Evolutionary conservation across 2,888 invertebrate species (phyloP).

Genomic region (Synanthedon myopaeformis): DNA sequence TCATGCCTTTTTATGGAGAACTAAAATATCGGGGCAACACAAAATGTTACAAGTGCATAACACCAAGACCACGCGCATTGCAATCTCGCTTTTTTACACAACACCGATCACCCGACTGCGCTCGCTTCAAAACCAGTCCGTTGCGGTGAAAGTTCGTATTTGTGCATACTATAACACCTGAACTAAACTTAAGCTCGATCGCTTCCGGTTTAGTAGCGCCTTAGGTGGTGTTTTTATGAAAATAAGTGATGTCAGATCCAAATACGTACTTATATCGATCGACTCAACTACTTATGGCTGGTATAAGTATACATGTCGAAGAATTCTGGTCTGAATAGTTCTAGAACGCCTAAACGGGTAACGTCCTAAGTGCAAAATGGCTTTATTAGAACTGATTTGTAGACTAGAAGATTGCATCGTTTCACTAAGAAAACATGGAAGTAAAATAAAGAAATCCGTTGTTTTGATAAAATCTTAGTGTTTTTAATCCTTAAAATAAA

Average conservation of each 20-base stretch:
- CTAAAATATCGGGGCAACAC: neutral
- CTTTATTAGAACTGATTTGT: neutral
- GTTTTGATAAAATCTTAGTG: too few relatives aligned
- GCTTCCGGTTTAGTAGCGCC: constrained; percentile 42
- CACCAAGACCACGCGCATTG: constrained; percentile 13
- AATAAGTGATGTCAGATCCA: constrained; percentile 7
- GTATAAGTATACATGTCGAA: neutral
- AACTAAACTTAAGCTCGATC: constrained; percentile 27
- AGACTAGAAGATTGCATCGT: too few relatives aligned
- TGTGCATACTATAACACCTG: constrained; percentile 42
- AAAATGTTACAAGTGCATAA: constrained; percentile 8
- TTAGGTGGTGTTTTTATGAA: constrained; percentile 37
- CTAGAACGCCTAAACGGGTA: neutral
- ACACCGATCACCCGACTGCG: constrained; percentile 20
- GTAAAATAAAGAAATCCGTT: too few relatives aligned
- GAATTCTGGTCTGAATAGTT: neutral
- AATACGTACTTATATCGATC: neutral
- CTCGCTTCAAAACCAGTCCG: constrained; percentile 35
- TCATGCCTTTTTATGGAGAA: too few relatives aligned
- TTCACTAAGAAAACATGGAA: too few relatives aligned
- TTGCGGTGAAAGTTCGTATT: constrained; percentile 49
- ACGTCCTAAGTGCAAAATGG: neutral
- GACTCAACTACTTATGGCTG: neutral
- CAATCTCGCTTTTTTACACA: constrained; percentile 26
- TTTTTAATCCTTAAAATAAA: too few relatives aligned